phyloP scores from a whole-genome alignment of 2,113 vertebrate species.

The Salvelinus namaycush region DNA sequence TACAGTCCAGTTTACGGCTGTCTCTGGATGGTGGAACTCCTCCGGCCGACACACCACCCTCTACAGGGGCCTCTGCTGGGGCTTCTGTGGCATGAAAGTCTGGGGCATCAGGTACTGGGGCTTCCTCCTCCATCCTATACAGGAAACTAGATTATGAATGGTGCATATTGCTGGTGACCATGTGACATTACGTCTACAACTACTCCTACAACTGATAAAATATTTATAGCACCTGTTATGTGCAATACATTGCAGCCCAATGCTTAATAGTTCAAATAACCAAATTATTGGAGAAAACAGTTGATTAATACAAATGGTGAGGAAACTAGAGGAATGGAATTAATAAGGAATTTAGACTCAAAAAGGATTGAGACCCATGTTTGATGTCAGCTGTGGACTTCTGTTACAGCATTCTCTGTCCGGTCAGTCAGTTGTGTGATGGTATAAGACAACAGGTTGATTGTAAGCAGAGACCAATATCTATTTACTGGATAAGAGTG shows the following conservation, averaged over 20 bases:
- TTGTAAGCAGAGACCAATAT: conserved; percentile 35
- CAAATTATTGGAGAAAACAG: not conserved
- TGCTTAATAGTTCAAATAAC: too few relatives aligned
- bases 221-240: too few relatives aligned
- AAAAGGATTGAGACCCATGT: not conserved
- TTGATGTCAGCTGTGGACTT: not conserved
- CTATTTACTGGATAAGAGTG: conserved; percentile 31
- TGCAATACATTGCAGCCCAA: too few relatives aligned
- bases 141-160: not conserved
- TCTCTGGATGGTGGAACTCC: conserved; percentile 37
- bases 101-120: not conserved
- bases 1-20: conserved; percentile 68
- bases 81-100: conserved; percentile 7
- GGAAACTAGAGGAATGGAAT: not conserved
- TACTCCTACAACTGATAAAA: too few relatives aligned
- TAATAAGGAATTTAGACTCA: not conserved
- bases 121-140: conserved; percentile 12
- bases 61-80: conserved; percentile 11
- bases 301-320: too few relatives aligned
- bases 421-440: not conserved
- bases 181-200: too few relatives aligned
- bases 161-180: not conserved
- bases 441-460: not conserved
- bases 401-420: not conserved
- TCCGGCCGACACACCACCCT: conserved; percentile 19